These are phyloP conservation scores for Lypha dubia DNA, from an alignment of 2,888 invertebrate genomes.

Conservation along the genomic window DNA sequence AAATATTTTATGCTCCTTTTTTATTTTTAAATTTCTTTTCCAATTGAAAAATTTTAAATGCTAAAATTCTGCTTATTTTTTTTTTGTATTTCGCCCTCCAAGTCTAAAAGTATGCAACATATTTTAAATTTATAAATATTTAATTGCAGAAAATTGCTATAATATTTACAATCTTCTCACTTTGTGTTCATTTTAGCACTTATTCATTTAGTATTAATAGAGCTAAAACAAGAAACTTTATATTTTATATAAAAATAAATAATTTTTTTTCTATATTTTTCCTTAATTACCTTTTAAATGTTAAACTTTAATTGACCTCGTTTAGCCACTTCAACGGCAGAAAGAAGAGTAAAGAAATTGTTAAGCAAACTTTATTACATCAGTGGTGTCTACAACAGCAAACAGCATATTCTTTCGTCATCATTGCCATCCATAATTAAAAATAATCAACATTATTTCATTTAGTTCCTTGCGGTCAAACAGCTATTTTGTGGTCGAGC, in stretches of 20 bases:
- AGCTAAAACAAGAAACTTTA: constrained; percentile 1
- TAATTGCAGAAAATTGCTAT: neutral
- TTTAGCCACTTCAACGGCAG: constrained; percentile 29
- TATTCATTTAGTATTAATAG: constrained; percentile 8
- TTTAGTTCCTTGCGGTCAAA: constrained; percentile 51
- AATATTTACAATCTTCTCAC: no score
- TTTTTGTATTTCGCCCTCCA: neutral
- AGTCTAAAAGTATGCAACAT: neutral
- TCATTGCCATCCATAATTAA: constrained; percentile 33
- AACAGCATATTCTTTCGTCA: constrained; percentile 2
- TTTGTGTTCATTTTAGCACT: constrained; percentile 2
- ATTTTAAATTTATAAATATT: neutral
- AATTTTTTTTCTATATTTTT: constrained; percentile 5
- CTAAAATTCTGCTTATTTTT: neutral
- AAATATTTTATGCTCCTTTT: no score
- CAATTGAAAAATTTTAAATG: no score
- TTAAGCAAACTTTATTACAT: neutral
- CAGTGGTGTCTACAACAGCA: constrained; percentile 2
- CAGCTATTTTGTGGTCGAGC: constrained; percentile 35
- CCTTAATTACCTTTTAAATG: constrained; percentile 40
- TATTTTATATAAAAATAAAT: neutral
- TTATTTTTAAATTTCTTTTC: no score
- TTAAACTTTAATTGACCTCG: constrained; percentile 61
- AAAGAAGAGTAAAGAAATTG: neutral
- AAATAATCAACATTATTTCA: constrained; percentile 41